A percentile compares a stretch with the other conserved stretches of the same genome.
Evolutionary conservation across 1,140 invertebrate species (phyloP).

Genomic region (Leucophenga varia): DNA sequence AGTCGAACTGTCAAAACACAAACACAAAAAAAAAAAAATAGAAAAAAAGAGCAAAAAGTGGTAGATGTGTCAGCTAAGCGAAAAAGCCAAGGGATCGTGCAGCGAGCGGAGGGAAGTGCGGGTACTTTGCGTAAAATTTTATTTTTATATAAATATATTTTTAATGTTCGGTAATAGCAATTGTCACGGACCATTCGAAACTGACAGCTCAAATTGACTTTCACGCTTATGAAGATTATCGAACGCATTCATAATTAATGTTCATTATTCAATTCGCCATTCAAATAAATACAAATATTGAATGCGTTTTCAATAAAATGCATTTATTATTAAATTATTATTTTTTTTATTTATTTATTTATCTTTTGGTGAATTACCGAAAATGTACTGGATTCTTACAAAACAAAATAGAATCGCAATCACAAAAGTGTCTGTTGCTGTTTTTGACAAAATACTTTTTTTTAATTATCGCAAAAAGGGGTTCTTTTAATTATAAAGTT

Average conservation of each 20-base stretch:
- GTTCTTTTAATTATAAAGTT: too few species aligned
- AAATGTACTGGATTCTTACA: too few species aligned
- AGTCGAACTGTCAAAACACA: slow-evolving; percentile 47
- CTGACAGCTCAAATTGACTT: too few species aligned
- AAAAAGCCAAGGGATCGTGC: background rate
- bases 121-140: slow-evolving; percentile 17
- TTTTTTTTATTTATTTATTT: too few species aligned
- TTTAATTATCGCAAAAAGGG: too few species aligned
- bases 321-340: too few species aligned
- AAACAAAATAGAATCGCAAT: too few species aligned
- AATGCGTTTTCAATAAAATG: slow-evolving; percentile 16
- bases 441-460: too few species aligned
- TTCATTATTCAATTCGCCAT: slow-evolving; percentile 28
- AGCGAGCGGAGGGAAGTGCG: slow-evolving; percentile 26
- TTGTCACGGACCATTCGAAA: slow-evolving; percentile 33
- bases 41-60: too few species aligned
- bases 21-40: too few species aligned
- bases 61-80: slow-evolving; percentile 20
- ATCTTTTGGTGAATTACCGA: too few species aligned
- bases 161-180: slow-evolving; percentile 29
- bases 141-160: slow-evolving; percentile 29
- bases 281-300: background rate
- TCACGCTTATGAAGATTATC: slow-evolving; percentile 33
- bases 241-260: slow-evolving; percentile 35
- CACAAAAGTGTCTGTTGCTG: too few species aligned